Evolutionary conservation across 2,113 vertebrate species (phyloP).

Genomic region (Lonchura striata): DNA sequence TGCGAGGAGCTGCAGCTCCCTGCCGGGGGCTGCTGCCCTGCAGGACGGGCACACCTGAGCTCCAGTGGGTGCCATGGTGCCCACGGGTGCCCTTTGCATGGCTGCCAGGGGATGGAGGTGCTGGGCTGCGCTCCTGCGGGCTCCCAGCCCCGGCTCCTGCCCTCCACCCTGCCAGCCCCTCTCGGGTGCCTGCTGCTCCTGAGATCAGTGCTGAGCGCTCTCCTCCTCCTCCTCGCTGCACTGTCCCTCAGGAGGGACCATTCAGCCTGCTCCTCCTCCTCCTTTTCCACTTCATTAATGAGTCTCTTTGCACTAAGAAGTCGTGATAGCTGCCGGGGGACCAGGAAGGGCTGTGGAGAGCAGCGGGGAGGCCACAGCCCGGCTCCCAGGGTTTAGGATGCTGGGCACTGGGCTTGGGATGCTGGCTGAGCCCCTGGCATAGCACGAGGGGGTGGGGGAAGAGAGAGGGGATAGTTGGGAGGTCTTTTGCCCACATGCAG

Average conservation of each 20-base stretch:
- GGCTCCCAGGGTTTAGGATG: rapidly evolving
- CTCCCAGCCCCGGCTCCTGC: background rate
- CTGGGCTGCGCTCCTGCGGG: background rate
- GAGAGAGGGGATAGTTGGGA: background rate
- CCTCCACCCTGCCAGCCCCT: background rate
- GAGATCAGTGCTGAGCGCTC: background rate
- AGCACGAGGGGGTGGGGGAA: rapidly evolving
- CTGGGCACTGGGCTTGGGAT: background rate
- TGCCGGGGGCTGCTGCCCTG: background rate
- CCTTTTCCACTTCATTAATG: slow-evolving; percentile 42
- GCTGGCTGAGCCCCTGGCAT: background rate
- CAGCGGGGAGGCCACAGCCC: background rate
- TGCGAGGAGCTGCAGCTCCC: background rate
- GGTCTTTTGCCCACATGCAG: background rate
- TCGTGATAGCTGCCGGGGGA: background rate
- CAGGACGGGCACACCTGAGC: background rate
- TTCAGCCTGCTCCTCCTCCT: slow-evolving; percentile 47
- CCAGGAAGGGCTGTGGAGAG: background rate
- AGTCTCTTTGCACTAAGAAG: slow-evolving; percentile 12
- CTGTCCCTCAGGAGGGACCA: slow-evolving; percentile 19
- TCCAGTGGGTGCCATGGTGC: background rate
- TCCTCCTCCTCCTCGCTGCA: slow-evolving; percentile 11
- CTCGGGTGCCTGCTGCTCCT: background rate
- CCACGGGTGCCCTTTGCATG: background rate
- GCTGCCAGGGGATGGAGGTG: background rate